Percentiles rank a stretch among this genome's conserved stretches.
These are phyloP conservation scores for Aphelinus certus DNA, from an alignment of 1,140 invertebrate genomes.

Conservation along the genomic window DNA sequence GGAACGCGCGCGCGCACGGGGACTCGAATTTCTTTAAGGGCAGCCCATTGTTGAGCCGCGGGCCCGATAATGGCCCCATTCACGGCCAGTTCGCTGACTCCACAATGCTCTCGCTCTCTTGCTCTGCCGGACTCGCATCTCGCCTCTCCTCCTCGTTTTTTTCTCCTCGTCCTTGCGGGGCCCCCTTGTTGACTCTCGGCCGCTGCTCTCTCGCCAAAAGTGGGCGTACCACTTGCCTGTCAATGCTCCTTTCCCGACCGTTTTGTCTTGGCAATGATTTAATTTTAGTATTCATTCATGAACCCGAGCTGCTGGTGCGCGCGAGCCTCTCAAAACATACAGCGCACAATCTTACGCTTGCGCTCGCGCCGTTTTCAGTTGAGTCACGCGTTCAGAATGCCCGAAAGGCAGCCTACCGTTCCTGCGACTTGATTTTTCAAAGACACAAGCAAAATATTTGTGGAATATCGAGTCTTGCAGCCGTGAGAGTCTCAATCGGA, in stretches of 20 bases:
- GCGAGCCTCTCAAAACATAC: too few relatives aligned
- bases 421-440: too few relatives aligned
- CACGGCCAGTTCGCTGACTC: slow-evolving; percentile 33
- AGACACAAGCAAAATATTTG: too few relatives aligned
- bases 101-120: slow-evolving; percentile 38
- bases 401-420: too few relatives aligned
- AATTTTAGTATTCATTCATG: slow-evolving; percentile 10
- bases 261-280: slow-evolving; percentile 43
- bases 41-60: slow-evolving; percentile 46
- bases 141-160: slow-evolving; percentile 21
- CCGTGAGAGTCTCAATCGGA: too few relatives aligned
- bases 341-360: too few relatives aligned
- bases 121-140: slow-evolving; percentile 34
- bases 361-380: too few relatives aligned
- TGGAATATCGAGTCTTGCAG: too few relatives aligned
- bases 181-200: slow-evolving; percentile 41
- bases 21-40: slow-evolving; percentile 53
- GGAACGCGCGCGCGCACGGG: neutral
- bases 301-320: neutral
- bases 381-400: neutral
- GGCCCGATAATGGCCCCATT: slow-evolving; percentile 54
- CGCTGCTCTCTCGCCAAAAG: slow-evolving; percentile 31
- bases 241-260: slow-evolving; percentile 48
- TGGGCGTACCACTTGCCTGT: slow-evolving; percentile 45
- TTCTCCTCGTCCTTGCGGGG: slow-evolving; percentile 10